Percentiles rank a stretch among this genome's conserved stretches.
phyloP scores from a whole-genome alignment of 2,888 invertebrate genomes.

The Prostheceraeus crozeri region DNA sequence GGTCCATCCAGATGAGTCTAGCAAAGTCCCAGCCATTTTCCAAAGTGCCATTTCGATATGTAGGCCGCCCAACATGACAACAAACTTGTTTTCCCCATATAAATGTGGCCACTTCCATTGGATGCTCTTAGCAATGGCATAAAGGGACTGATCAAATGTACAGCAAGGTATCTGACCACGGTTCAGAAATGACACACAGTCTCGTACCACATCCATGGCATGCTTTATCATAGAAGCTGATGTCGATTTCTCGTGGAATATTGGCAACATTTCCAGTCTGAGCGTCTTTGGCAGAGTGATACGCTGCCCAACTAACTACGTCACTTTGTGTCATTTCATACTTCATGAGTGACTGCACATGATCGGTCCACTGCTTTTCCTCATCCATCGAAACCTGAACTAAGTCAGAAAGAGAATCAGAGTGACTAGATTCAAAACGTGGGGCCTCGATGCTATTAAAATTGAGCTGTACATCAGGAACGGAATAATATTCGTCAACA shows the following conservation, averaged over 20 bases:
- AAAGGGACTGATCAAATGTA: slow-evolving; percentile 44
- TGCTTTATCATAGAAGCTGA: slow-evolving; percentile 38
- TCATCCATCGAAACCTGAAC: too few species aligned
- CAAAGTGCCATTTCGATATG: slow-evolving; percentile 47
- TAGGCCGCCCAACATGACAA: slow-evolving; percentile 47
- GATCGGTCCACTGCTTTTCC: too few species aligned
- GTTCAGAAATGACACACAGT: slow-evolving; percentile 40
- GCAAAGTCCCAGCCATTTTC: slow-evolving; percentile 42
- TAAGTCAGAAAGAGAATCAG: too few species aligned
- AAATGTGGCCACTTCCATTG: slow-evolving; percentile 46
- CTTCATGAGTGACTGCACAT: too few species aligned
- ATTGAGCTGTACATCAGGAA: too few species aligned
- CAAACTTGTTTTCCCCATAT: slow-evolving; percentile 44
- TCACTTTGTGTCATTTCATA: too few species aligned
- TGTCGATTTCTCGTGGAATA: slow-evolving; percentile 36
- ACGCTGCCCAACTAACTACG: slow-evolving; percentile 30
- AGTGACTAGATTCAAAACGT: too few species aligned
- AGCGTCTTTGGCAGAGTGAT: slow-evolving; percentile 23
- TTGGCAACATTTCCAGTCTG: slow-evolving; percentile 28
- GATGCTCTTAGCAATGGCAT: slow-evolving; percentile 45
- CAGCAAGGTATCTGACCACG: slow-evolving; percentile 44
- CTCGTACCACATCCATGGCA: slow-evolving; percentile 36
- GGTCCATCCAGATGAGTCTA: slow-evolving; percentile 45
- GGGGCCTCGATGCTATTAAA: too few species aligned
- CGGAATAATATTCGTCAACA: too few species aligned